These are phyloP conservation scores for Pteropus rufus DNA, from an alignment of 2,797 vertebrate genomes.

Conservation along the genomic window DNA sequence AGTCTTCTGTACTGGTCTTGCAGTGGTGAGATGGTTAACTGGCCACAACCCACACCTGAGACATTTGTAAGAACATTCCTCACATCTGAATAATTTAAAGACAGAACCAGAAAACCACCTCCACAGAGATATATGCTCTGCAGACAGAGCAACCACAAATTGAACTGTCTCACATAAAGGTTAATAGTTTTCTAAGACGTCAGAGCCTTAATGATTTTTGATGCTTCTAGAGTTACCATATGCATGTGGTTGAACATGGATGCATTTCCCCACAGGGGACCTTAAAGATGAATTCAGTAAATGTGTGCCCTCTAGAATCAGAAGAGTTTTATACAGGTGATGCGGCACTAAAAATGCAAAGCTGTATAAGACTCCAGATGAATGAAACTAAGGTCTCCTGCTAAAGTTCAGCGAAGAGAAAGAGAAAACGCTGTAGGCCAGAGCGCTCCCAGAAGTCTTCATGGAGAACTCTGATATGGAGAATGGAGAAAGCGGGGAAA, in stretches of 20 bases:
- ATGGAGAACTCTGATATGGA: background rate
- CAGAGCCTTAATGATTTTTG: background rate
- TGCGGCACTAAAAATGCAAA: conserved; percentile 27
- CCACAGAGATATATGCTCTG: background rate
- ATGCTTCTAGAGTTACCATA: background rate
- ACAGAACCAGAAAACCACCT: background rate
- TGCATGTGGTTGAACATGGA: background rate
- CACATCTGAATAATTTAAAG: background rate
- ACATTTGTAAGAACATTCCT: background rate
- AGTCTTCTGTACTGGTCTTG: background rate
- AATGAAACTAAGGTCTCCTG: background rate
- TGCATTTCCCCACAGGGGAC: background rate
- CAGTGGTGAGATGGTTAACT: background rate
- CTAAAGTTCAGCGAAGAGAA: background rate
- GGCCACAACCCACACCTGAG: background rate
- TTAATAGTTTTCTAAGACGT: background rate
- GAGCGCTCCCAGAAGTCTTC: background rate
- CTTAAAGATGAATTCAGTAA: background rate
- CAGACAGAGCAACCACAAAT: background rate
- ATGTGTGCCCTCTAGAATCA: background rate
- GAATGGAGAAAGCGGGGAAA: background rate
- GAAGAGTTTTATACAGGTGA: background rate
- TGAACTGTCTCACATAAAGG: background rate
- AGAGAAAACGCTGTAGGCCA: background rate
- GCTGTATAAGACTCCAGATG: background rate